Evolutionary conservation across 2,888 invertebrate species (phyloP), one percentile per base, ranked within the genome.

Genomic region (Lycophotia porphyrea): DNA sequence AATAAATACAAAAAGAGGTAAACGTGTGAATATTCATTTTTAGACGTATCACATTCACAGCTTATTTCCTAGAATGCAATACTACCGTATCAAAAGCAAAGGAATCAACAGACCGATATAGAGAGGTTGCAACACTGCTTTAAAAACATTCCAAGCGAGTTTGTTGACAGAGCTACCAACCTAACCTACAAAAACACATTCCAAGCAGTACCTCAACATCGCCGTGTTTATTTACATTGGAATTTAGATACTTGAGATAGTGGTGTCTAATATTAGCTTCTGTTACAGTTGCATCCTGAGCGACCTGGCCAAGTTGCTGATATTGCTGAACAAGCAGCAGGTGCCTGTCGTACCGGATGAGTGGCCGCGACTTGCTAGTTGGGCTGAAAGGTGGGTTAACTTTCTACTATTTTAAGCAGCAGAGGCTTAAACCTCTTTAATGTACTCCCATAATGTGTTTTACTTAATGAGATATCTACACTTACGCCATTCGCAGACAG

Each of bases 241-340:
- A n/a, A n/a, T n/a, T n/a, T 67, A 67, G n/a, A 47, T 87, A 76
- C 71, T 85, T 78, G 79, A 85, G 79, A 81, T 82, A 80, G 80
- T 83, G 58, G 58, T 73, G 67, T 85, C 85, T 89, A 86, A 88
- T 87, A 82, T 86, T 87, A 84, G 84, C 80, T 78, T 79, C 78
- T 84, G 83, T 91, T 90, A 78, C 92, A 96, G 96, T 92, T 95
- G 96, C 92, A 93, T 97, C 94, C 97, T 96, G 89, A 96, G 98
- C 80, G 98, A 98, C 93, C 96, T 98, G 90, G 98, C 98, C 71
- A 98, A 98, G 95, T 97, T 98, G 88, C 96, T 98, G 79, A 97
- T 98, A 86, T 96, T 98, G 83, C 95, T 98, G 71, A 98, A 98
- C 94, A 97, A 98, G 88, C 98, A 98, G 87, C 97, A 97, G 87